Evolutionary conservation across 2,113 vertebrate genomes (phyloP).

Genomic region (Pontoporia blainvillei): DNA sequence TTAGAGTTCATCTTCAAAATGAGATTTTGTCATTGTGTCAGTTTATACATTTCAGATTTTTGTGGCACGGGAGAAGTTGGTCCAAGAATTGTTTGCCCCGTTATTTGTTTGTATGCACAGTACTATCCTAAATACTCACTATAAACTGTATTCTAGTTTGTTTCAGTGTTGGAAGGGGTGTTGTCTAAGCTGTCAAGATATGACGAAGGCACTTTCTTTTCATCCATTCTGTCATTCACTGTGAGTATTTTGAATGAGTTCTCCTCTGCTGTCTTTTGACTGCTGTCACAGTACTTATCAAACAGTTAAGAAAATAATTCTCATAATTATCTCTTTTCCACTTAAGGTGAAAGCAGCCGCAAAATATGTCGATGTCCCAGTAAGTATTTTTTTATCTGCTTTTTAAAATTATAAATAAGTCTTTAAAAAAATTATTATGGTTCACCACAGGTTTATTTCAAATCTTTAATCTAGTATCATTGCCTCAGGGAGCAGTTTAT

Average conservation of each 20-base stretch:
- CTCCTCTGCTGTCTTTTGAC: conserved; percentile 37
- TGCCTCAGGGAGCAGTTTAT: conserved; percentile 48
- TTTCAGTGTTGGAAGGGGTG: conserved; percentile 90
- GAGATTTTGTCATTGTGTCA: not conserved
- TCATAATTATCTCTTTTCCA: conserved; percentile 71
- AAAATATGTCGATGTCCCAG: conserved; percentile 97
- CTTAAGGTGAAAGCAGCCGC: conserved; percentile 95
- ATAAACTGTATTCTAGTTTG: conserved; percentile 81
- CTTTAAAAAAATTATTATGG: conserved; percentile 13
- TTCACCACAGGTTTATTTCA: conserved; percentile 1
- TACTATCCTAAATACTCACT: not conserved
- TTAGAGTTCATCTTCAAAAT: not conserved
- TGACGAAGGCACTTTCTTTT: conserved; percentile 97
- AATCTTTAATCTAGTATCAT: conserved; percentile 16
- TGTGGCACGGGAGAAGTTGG: not conserved
- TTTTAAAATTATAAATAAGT: conserved; percentile 15
- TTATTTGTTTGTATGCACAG: not conserved
- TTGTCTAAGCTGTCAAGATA: conserved; percentile 95
- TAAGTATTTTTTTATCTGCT: conserved; percentile 83
- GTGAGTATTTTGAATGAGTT: conserved; percentile 85
- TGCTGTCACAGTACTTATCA: not conserved
- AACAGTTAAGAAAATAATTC: conserved; percentile 43
- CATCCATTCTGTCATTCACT: conserved; percentile 96
- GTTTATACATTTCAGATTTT: not conserved
- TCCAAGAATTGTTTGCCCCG: not conserved